A percentile compares a stretch with the other conserved stretches of the same genome.
Evolutionary conservation across 2,888 invertebrate genomes (phyloP).

Genomic region (Ephialtes manifestator): DNA sequence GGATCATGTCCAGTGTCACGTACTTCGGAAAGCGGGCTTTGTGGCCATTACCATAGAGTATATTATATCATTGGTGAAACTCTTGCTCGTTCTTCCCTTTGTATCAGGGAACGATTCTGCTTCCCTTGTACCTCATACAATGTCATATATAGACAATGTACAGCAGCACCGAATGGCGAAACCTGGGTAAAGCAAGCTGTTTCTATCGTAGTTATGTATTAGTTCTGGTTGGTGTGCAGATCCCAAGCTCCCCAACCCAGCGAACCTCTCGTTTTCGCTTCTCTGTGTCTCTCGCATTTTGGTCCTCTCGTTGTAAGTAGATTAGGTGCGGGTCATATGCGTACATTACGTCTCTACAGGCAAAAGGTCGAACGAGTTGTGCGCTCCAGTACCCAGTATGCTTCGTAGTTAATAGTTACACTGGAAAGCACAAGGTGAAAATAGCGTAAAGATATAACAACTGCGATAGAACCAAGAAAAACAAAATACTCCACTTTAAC

Average conservation of each 20-base stretch:
- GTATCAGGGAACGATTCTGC: constrained; percentile 10
- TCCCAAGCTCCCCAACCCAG: not conserved
- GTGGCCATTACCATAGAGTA: not conserved
- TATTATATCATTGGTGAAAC: constrained; percentile 15
- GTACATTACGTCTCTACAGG: constrained; percentile 45
- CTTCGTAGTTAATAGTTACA: no score
- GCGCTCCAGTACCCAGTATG: not conserved
- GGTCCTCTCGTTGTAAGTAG: constrained; percentile 58
- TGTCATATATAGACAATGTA: not conserved
- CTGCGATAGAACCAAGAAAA: no score
- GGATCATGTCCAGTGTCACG: not conserved
- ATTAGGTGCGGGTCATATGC: constrained; percentile 47
- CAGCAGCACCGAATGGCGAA: not conserved
- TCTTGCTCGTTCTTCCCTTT: constrained; percentile 26
- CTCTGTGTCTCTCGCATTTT: constrained; percentile 21
- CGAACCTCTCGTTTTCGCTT: not conserved
- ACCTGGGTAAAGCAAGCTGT: constrained; percentile 6
- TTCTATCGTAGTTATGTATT: not conserved
- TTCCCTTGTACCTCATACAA: not conserved
- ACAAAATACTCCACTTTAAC: no score
- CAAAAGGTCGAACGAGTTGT: constrained; percentile 17
- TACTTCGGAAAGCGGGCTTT: not conserved
- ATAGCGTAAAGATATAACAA: no score
- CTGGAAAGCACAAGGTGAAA: no score
- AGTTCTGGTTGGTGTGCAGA: not conserved